Evolutionary conservation across 2,113 vertebrate species (phyloP).

Genomic region (Rhagologus leucostigma): DNA sequence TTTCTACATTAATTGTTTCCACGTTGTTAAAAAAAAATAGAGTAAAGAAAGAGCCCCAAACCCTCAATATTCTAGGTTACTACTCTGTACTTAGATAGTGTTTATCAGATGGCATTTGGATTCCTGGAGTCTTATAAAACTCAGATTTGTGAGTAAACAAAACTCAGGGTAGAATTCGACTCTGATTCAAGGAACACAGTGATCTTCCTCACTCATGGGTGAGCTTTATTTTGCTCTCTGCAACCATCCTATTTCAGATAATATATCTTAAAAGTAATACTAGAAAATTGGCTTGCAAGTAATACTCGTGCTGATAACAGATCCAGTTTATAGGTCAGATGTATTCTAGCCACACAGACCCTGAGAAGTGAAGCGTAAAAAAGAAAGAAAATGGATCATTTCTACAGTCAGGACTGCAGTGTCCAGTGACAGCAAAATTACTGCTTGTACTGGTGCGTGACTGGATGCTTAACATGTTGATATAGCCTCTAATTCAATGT

Average conservation of each 20-base stretch:
- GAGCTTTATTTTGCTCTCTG: neutral
- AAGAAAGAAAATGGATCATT: neutral
- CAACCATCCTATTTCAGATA: neutral
- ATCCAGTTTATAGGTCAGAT: neutral
- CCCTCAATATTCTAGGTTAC: neutral
- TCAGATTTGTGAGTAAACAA: neutral
- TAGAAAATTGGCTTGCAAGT: neutral
- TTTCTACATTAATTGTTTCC: neutral
- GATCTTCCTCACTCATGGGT: neutral
- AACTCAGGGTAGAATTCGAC: neutral
- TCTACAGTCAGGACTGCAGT: neutral
- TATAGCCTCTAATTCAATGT: neutral
- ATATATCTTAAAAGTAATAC: neutral
- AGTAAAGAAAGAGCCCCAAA: neutral
- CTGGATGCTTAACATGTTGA: neutral
- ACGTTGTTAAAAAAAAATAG: neutral
- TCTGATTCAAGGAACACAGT: neutral
- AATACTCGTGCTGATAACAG: neutral
- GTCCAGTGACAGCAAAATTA: neutral
- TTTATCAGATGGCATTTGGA: neutral
- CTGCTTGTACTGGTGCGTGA: neutral
- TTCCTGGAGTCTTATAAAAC: neutral
- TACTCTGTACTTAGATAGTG: neutral
- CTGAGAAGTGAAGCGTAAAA: neutral
- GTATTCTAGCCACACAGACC: neutral